Conservation (phyloP, 30 jellyfish, hydroid and myxozoan genomes). For the Nemopilema nomurai region DNA sequence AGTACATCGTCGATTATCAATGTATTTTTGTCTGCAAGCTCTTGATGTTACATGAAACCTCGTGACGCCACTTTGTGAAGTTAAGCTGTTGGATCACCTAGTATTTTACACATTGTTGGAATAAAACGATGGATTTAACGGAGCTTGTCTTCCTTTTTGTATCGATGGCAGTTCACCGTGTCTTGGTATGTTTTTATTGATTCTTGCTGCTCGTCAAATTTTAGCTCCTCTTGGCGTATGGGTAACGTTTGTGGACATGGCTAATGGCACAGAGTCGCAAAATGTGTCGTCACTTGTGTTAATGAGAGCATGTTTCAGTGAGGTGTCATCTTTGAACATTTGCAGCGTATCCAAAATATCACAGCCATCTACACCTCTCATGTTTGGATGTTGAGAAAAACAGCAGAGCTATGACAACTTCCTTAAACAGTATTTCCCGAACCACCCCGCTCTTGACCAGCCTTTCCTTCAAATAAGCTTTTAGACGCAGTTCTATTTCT, state of each 20-base stretch:
- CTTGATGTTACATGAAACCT: neutral
- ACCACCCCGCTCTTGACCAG: too few relatives aligned
- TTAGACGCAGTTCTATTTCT: too few relatives aligned
- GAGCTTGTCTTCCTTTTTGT: neutral
- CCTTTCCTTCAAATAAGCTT: too few relatives aligned
- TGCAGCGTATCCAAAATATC: neutral
- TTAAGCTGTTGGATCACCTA: neutral
- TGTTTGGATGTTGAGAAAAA: neutral
- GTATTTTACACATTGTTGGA: neutral
- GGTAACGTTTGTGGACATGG: neutral
- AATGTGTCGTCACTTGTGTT: neutral
- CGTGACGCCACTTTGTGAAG: neutral
- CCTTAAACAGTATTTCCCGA: too few relatives aligned
- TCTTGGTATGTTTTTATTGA: neutral
- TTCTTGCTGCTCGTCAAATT: neutral
- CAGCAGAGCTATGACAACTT: too few relatives aligned
- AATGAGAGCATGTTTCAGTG: neutral
- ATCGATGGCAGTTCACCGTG: neutral
- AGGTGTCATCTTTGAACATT: neutral
- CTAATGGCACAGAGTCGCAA: neutral
- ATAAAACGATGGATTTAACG: neutral
- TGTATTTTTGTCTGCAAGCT: neutral
- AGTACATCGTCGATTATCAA: neutral
- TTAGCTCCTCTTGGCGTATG: neutral
- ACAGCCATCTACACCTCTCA: neutral